phyloP scores from a whole-genome alignment of 1,140 invertebrate species.

The Procambarus virginalis region DNA sequence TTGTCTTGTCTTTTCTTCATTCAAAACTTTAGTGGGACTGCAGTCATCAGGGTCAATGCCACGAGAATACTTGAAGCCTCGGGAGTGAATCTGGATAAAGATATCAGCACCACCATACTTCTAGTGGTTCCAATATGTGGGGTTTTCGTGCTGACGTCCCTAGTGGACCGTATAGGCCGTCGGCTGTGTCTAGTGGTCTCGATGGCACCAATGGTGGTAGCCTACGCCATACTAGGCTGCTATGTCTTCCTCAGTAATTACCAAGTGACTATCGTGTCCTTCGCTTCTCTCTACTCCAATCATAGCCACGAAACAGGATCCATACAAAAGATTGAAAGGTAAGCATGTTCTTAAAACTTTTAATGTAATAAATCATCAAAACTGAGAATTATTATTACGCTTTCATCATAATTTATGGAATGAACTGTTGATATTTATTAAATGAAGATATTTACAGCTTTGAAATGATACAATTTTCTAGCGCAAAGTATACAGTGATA shows the following conservation, averaged over 20 bases:
- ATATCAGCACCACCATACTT: neutral
- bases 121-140: constrained; percentile 21
- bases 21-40: constrained; percentile 21
- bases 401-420: no score
- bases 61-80: constrained; percentile 28
- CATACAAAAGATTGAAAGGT: neutral
- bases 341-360: neutral
- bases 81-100: neutral
- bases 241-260: neutral
- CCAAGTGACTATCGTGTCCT: neutral
- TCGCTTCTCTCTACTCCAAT: neutral
- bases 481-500: no score
- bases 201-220: constrained; percentile 13
- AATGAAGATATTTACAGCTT: no score
- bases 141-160: neutral
- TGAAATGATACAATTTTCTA: no score
- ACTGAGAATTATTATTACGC: no score
- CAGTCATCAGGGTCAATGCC: constrained; percentile 27
- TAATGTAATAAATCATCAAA: neutral
- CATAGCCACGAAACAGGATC: neutral
- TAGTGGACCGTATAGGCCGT: constrained; percentile 34
- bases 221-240: constrained; percentile 15
- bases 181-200: constrained; percentile 13
- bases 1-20: constrained; percentile 32
- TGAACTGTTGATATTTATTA: no score